Evolutionary conservation across 2,797 vertebrate genomes (phyloP).

Genomic region (Darevskia mixta): DNA sequence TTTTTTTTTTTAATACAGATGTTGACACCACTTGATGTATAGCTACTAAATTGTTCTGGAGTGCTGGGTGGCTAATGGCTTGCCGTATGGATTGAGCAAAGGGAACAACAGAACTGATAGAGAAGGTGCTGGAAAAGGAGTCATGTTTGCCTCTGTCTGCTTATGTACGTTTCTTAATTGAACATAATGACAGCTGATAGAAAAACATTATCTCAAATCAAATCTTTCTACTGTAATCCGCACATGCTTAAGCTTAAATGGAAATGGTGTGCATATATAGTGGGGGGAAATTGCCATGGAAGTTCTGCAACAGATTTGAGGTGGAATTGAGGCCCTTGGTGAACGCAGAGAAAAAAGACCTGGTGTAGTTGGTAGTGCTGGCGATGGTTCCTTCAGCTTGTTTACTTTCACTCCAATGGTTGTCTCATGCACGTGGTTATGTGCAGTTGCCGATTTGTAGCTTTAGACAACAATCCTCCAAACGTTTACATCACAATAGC

Average conservation of each 20-base stretch:
- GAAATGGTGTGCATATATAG: background rate
- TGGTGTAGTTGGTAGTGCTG: background rate
- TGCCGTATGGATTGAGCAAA: constrained; percentile 39
- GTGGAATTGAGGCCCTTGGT: background rate
- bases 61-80: constrained; percentile 40
- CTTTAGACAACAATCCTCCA: background rate
- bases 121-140: constrained; percentile 23
- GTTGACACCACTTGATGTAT: constrained; percentile 44
- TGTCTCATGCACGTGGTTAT: background rate
- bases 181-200: constrained; percentile 15
- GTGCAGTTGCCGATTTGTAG: background rate
- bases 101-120: constrained; percentile 41
- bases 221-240: constrained; percentile 5
- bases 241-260: constrained; percentile 11
- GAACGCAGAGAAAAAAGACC: background rate
- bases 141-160: constrained; percentile 13
- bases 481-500: background rate
- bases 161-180: constrained; percentile 29
- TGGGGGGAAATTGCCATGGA: background rate
- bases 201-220: background rate
- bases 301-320: constrained; percentile 1
- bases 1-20: constrained; percentile 5
- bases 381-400: background rate
- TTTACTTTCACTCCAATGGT: background rate
- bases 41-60: constrained; percentile 47